Conservation (phyloP, 1,140 invertebrate species). For the Chironomus striatipennis region DNA sequence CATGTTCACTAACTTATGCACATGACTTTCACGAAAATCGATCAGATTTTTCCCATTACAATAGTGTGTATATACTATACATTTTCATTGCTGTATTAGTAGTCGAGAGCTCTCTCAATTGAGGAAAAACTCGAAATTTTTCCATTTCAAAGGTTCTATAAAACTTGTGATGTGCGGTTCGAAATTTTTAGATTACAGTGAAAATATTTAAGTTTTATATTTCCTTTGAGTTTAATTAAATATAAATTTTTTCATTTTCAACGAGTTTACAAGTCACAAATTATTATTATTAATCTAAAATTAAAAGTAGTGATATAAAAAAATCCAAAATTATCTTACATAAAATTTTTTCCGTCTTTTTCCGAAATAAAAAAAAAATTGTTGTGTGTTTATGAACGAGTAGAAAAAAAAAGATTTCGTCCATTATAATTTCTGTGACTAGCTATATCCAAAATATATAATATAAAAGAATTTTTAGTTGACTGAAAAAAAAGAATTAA, state of each 20-base stretch:
- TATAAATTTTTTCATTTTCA: too few species aligned
- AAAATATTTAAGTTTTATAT: not conserved
- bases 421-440: not conserved
- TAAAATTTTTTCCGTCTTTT: too few species aligned
- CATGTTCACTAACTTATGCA: not conserved
- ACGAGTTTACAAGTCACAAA: too few species aligned
- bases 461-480: too few species aligned
- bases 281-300: too few species aligned
- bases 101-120: not conserved
- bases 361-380: not conserved
- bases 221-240: too few species aligned
- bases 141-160: too few species aligned
- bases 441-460: too few species aligned
- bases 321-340: not conserved
- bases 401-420: not conserved
- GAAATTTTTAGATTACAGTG: slow-evolving; percentile 8
- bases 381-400: not conserved
- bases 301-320: too few species aligned
- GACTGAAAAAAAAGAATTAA: not conserved
- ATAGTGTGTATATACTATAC: too few species aligned
- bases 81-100: not conserved
- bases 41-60: slow-evolving; percentile 8
- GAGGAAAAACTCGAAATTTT: not conserved
- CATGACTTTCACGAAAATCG: not conserved
- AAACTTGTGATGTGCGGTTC: not conserved